Percentiles rank a stretch among this genome's conserved stretches.
These are phyloP conservation scores for Drosophila repleta DNA, from an alignment of 1,140 invertebrate species.

Conservation along the genomic window DNA sequence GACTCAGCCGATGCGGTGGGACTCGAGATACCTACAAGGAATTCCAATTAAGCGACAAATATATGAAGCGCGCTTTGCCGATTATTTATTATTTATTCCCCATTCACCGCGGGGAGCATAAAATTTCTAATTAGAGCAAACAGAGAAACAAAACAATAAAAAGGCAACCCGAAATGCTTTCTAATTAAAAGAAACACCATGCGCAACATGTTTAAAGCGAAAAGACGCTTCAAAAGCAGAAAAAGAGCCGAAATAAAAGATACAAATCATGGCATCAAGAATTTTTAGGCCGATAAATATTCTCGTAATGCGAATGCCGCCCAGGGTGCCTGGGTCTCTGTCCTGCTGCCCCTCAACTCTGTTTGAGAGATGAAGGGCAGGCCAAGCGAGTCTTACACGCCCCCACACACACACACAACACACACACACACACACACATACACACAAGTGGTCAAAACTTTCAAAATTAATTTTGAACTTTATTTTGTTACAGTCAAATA, in stretches of 20 bases:
- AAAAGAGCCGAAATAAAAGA: conserved; percentile 40
- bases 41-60: conserved; percentile 72
- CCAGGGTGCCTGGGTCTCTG: neutral
- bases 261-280: conserved; percentile 63
- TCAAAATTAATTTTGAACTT: conserved; percentile 80
- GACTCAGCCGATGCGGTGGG: conserved; percentile 18
- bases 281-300: conserved; percentile 20
- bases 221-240: conserved; percentile 54
- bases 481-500: conserved; percentile 49
- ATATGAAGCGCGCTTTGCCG: conserved; percentile 49
- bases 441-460: conserved; percentile 65
- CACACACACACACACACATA: conserved; percentile 5
- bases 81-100: conserved; percentile 70
- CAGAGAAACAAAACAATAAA: conserved; percentile 19
- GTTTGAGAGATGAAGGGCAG: neutral
- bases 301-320: neutral
- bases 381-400: neutral
- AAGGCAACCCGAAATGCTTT: conserved; percentile 58
- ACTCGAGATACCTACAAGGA: conserved; percentile 38
- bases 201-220: conserved; percentile 38
- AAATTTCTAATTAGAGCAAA: conserved; percentile 52
- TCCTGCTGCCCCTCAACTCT: too few relatives aligned
- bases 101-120: conserved; percentile 11
- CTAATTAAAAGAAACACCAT: conserved; percentile 69
- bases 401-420: too few relatives aligned